Percentiles rank a stretch among this genome's conserved stretches.
Evolutionary conservation across 2,113 vertebrate genomes (phyloP).

Genomic region (Pionites leucogaster): DNA sequence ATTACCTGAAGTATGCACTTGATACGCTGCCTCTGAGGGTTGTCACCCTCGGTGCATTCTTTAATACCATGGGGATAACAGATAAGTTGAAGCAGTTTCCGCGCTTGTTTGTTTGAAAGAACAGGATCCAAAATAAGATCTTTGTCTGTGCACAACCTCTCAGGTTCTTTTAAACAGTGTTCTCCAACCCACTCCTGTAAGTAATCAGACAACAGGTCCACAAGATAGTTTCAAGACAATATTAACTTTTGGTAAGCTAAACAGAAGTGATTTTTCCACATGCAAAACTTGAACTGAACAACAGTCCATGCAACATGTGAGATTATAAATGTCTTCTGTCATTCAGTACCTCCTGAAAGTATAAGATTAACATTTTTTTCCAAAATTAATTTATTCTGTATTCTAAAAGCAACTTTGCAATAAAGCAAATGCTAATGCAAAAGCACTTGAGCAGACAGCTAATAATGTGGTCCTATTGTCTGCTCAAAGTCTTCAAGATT

Average conservation of each 20-base stretch:
- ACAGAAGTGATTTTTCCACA: neutral
- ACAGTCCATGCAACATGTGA: neutral
- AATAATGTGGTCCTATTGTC: neutral
- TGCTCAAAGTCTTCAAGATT: neutral
- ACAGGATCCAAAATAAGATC: constrained; percentile 80
- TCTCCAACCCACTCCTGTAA: constrained; percentile 82
- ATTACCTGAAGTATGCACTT: constrained; percentile 78
- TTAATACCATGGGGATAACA: constrained; percentile 78
- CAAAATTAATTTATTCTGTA: neutral
- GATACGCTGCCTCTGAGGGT: constrained; percentile 76
- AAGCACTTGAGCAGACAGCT: neutral
- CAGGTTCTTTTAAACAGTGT: constrained; percentile 79
- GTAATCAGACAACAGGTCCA: neutral
- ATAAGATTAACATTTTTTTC: neutral
- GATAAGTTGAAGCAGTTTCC: constrained; percentile 77
- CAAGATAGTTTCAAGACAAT: neutral
- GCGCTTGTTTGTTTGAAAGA: constrained; percentile 79
- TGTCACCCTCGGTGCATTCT: constrained; percentile 69
- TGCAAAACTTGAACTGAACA: neutral
- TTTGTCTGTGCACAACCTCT: constrained; percentile 79
- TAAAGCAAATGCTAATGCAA: neutral
- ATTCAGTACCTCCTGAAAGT: neutral
- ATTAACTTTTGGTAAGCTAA: neutral
- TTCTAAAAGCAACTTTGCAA: neutral
- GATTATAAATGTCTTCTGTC: neutral